Base-by-base conservation (phyloP, 2,888 invertebrate genomes). In the Phyto melanocephala region DNA sequence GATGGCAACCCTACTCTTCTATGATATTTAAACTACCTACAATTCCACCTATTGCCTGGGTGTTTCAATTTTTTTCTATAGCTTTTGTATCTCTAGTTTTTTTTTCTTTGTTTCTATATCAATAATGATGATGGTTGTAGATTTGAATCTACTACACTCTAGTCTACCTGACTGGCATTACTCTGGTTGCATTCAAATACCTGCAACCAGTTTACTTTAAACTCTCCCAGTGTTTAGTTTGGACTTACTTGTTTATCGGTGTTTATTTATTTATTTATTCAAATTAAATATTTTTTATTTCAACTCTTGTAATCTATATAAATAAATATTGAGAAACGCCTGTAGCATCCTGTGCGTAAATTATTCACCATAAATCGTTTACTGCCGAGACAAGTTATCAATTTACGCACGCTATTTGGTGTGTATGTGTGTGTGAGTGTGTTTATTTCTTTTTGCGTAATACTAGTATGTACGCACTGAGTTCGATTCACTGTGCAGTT, bases 161-260 rank as follows among this genome's bases (percentile, higher is more conserved):
- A 45, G 28, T 60, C 79, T 71, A 52, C 52, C 62, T 54, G 22
- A 28, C 22, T 60, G 68, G 37, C 70, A 71, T 45, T 54, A 67
- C 65, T 52, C 42, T 33, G 52, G 8, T 40, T 77, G 72, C 56
- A 77, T 52, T 52, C 20, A 42, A 37, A 24, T 79, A 71, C 60
- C 65, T 79, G 71, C 75, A 79, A 82, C 82, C 82, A 82, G 82
- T 82, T 82, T 76, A 47, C 8, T 76, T 75, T 67, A 75, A 82
- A 42, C 82, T 79, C 75, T 82, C 35, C 40, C 54, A 76, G 70
- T 67, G 82, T 79, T 79, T 75, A 56, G 81, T 81, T 74, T 68
- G 42, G 33, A 37, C 52, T 74, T 15, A 5, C 7, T 50, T 60
- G 42, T 37, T 62, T 50, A 67, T 42, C 79, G 42, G 79, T 63